phyloP scores from a whole-genome alignment of 2,888 invertebrate species.

The Tipula unca region DNA sequence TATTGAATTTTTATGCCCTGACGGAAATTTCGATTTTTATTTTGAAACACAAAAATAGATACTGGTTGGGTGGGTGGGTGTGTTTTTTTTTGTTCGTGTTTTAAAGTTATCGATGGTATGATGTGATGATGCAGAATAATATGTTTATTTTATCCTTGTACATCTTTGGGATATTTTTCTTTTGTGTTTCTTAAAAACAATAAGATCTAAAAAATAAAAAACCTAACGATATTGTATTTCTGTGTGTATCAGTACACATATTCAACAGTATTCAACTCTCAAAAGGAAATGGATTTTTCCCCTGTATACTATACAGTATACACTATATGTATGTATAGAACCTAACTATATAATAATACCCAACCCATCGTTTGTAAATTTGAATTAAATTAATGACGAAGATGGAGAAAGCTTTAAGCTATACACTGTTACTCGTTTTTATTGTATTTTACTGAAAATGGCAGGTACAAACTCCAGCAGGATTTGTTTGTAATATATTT shows the following conservation, averaged over 20 bases:
- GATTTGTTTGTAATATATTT: too few relatives aligned
- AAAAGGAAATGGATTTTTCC: not conserved
- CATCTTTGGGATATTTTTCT: not conserved
- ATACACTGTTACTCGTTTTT: not conserved
- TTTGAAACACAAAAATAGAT: not conserved
- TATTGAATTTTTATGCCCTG: not conserved
- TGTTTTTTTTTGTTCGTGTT: not conserved
- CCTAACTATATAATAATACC: too few relatives aligned
- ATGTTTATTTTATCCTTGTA: not conserved
- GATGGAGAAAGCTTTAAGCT: not conserved
- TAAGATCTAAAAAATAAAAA: not conserved
- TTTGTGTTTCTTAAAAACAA: not conserved
- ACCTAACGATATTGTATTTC: not conserved
- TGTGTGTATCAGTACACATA: not conserved
- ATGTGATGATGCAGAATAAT: not conserved
- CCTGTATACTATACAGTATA: too few relatives aligned
- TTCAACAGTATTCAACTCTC: not conserved
- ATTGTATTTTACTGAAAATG: not conserved
- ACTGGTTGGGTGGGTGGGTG: not conserved
- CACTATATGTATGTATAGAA: too few relatives aligned
- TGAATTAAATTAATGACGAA: too few relatives aligned
- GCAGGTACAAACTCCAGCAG: too few relatives aligned
- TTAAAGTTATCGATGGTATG: not conserved
- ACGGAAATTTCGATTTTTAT: not conserved
- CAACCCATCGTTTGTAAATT: too few relatives aligned